Evolutionary conservation across 2,797 vertebrate genomes (phyloP), one percentile per base, ranked within the genome.

Genomic region (Crossoptilon crossoptilon): DNA sequence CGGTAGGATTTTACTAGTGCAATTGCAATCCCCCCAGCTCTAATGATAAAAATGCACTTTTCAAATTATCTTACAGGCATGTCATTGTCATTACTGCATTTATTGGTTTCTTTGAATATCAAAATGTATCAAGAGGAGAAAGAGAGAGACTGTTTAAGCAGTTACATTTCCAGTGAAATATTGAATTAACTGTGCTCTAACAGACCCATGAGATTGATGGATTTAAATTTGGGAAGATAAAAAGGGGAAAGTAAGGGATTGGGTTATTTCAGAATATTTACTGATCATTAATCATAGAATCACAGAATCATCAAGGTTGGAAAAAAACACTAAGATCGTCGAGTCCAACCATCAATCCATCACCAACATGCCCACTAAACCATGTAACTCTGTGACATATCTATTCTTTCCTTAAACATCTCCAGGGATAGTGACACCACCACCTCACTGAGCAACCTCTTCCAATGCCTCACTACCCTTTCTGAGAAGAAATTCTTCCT

Each of bases 1-100:
- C 74, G 81, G 56, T 74, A 88, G 84, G 73, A 82, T 94, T 94
- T 93, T 92, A 92, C 82, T 83, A 82, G 41, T 86, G 49, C n/a
- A 91, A 94, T 86, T 79, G 62, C 74, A 88, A 74, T 93, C 93
- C 68, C 55, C 53, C 26, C 35, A 55, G 68, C n/a, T 94, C 58
- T 88, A 82, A 90, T 74, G 84, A 88, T 77, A 87, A 96, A 94
- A 90, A 73, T 0, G 0, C 60, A 86, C 64, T 95, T 94, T 90
- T 88, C 68, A 72, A 84, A 95, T 87, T 7, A 27, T 94, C 74
- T 95, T 86, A 79, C 33, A 48, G 62, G 55, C 0, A 0, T 78
- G 35, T 51, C 41, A 58, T 80, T 66, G 60, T 71, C 59, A 56
- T 82, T 90, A 43, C 68, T 74, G 73, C 58, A 88, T 51, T 86